phyloP scores from a whole-genome alignment of 2,113 vertebrate genomes.

The Melospiza georgiana region DNA sequence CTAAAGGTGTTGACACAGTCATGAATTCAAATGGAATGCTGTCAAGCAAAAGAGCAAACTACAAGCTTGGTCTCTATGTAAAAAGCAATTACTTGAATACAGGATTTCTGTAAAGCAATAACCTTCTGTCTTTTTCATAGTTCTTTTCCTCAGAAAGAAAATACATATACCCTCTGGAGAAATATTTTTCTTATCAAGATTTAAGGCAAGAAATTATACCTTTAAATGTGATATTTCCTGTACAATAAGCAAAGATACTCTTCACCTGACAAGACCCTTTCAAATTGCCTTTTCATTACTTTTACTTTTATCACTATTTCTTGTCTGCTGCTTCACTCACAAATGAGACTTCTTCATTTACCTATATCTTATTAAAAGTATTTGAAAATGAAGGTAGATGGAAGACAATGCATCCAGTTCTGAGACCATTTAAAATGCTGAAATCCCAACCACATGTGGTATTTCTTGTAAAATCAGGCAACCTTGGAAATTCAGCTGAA shows the following conservation, averaged over 20 bases:
- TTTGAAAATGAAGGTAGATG: not conserved
- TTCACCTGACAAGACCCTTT: not conserved
- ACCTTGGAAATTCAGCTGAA: not conserved
- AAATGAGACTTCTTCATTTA: not conserved
- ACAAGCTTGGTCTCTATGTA: not conserved
- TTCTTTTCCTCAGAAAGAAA: not conserved
- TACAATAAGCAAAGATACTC: not conserved
- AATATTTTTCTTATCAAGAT: slow-evolving; percentile 30
- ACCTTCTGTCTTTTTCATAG: not conserved
- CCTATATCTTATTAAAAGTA: not conserved
- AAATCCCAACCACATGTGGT: not conserved
- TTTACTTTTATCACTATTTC: not conserved
- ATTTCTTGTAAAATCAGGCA: not conserved
- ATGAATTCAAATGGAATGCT: not conserved
- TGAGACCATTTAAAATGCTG: not conserved
- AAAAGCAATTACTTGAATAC: slow-evolving; percentile 14
- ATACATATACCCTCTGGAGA: not conserved
- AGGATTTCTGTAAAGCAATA: not conserved
- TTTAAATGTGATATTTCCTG: not conserved
- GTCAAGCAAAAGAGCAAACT: not conserved
- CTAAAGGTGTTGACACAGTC: not conserved
- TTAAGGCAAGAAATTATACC: not conserved
- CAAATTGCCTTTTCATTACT: not conserved
- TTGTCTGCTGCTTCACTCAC: not conserved
- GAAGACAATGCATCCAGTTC: not conserved